phyloP scores from a whole-genome alignment of 1,140 invertebrate species.

The Palaemon carinicauda region DNA sequence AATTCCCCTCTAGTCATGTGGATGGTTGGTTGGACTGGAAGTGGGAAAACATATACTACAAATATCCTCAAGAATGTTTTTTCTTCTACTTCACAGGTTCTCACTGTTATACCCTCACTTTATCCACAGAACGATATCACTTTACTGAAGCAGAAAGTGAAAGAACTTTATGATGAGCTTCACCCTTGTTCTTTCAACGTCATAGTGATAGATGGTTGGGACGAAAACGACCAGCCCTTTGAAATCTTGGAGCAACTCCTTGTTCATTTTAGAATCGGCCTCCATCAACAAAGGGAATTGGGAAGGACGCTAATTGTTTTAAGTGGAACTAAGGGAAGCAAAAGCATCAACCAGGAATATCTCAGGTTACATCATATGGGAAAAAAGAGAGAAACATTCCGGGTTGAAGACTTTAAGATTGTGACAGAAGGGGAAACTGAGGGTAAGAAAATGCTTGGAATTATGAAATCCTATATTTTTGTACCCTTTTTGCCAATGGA shows the following conservation, averaged over 20 bases:
- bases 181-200: background rate
- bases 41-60: background rate
- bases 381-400: background rate
- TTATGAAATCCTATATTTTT: background rate
- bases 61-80: background rate
- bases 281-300: background rate
- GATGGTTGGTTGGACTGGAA: constrained; percentile 9
- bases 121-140: background rate
- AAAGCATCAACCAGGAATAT: background rate
- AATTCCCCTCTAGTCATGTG: background rate
- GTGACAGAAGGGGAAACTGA: background rate
- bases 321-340: background rate
- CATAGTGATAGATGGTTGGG: background rate
- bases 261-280: background rate
- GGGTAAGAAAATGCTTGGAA: background rate
- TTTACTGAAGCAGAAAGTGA: background rate
- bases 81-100: background rate
- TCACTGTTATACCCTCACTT: background rate
- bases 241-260: background rate
- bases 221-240: background rate
- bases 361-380: background rate
- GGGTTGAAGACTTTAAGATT: background rate
- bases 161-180: background rate
- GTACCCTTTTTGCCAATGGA: background rate
- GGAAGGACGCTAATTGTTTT: background rate